Base-by-base conservation (phyloP, 2,888 invertebrate species). In the Troides helena region DNA sequence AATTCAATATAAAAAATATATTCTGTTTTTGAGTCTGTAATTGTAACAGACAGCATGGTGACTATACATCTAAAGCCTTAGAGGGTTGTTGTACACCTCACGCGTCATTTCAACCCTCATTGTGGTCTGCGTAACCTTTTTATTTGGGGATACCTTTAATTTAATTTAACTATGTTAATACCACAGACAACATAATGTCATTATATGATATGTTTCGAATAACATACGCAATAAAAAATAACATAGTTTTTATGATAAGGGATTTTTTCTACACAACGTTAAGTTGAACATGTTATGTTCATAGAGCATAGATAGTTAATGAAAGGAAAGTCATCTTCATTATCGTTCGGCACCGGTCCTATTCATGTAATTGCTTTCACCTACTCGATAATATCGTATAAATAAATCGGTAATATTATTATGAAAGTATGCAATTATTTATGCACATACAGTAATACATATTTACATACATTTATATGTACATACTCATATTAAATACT, bases 51-150 rank as follows among this genome's bases (percentile, higher is more conserved):
- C 14, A 36, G 14, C 17, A 65, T 65, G 57, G 65, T 23, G 18
- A 65, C 65, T 21, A n/a, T 64, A 57, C 18, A 14, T 6, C 23
- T 65, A 65, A 65, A 65, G 65, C 65, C 65, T 65, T 65, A 65
- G 21, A 43, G 57, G 43, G 57, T 58, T 18, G 57, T 58, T 65
- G 39, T 36, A 8, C 56, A 65, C 23, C 23, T 8, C 39, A 18
- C 39, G 58, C 65, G 65, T 65, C 57, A 65, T 36, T 10, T 65
- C 36, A 30, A 65, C 43, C 65, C 65, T 58, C 23, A 39, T 65
- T 65, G 65, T 18, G 57, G 65, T 65, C 39, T 39, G 25, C 23
- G 21, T n/a, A 23, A 12, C 58, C 10, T 23, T 53, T 53, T 53
- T 53, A 53, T 53, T 53, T 53, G 53, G 53, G 39, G 17, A 53